Percentiles rank a stretch among this genome's conserved stretches.
Evolutionary conservation across 1,140 invertebrate genomes (phyloP).

Genomic region (Scaptomyza montana): DNA sequence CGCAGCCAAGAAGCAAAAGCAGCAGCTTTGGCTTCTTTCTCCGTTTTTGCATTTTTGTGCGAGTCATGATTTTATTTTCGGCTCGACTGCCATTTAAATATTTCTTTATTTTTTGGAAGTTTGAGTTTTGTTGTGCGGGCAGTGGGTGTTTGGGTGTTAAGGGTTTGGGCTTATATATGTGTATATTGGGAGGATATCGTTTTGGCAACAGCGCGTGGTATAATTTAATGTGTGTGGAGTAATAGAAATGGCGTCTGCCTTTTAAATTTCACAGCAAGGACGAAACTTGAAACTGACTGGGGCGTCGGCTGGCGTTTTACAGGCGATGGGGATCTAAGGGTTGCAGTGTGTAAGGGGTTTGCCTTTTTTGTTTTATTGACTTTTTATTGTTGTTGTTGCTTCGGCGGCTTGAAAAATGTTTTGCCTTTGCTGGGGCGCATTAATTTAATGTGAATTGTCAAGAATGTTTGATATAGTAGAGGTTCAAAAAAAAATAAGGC

Average conservation of each 20-base stretch:
- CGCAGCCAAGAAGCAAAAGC: conserved; percentile 45
- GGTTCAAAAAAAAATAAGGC: neutral
- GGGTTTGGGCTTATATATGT: neutral
- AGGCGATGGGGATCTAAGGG: neutral
- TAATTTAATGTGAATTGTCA: conserved; percentile 55
- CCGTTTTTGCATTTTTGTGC: conserved; percentile 28
- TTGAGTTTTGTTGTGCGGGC: neutral
- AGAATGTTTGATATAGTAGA: conserved; percentile 33
- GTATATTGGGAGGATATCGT: conserved; percentile 55
- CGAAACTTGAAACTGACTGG: conserved; percentile 43
- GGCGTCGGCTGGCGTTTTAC: conserved; percentile 19
- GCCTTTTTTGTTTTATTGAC: neutral
- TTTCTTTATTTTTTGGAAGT: conserved; percentile 9
- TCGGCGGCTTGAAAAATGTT: conserved; percentile 13
- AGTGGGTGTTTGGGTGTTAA: neutral
- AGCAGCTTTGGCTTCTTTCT: conserved; percentile 38
- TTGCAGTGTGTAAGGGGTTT: neutral
- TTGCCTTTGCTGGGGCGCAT: conserved; percentile 29
- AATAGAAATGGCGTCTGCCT: conserved; percentile 80
- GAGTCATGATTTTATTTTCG: conserved; percentile 64
- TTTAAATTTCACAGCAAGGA: conserved; percentile 73
- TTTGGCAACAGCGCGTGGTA: conserved; percentile 66
- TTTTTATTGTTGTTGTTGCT: neutral
- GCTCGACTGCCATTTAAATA: conserved; percentile 50
- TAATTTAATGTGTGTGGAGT: conserved; percentile 78